A percentile compares a stretch with the other conserved stretches of the same genome.
Evolutionary conservation across 23 tunicate species (phyloP).

Genomic region (Clavelina lepadiformis): DNA sequence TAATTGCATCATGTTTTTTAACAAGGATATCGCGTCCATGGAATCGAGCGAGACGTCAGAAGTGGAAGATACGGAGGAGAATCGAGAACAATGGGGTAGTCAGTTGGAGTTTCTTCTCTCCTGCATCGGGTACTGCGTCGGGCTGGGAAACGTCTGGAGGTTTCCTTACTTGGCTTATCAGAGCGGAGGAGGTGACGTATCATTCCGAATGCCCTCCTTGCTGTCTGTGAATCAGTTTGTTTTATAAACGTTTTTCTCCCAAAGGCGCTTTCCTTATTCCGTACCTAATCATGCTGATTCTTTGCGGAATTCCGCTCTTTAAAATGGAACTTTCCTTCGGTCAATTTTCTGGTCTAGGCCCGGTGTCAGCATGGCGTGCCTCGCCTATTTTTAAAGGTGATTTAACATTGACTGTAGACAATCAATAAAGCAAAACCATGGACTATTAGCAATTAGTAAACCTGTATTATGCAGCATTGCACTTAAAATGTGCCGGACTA

Average conservation of each 20-base stretch:
- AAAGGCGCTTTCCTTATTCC: slow-evolving; percentile 96
- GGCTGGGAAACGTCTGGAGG: slow-evolving; percentile 96
- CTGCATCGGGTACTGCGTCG: slow-evolving; percentile 98
- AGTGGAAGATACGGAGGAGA: too few species aligned
- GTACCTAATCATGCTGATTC: slow-evolving; percentile 87
- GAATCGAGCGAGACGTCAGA: too few species aligned
- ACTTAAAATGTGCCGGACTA: too few species aligned
- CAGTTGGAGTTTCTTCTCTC: slow-evolving; percentile 91
- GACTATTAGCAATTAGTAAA: too few species aligned
- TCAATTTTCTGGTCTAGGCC: slow-evolving; percentile 88
- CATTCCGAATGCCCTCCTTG: too few species aligned
- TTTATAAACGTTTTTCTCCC: slow-evolving; percentile 3
- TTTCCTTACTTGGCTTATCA: slow-evolving; percentile 93
- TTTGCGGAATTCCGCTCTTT: slow-evolving; percentile 95
- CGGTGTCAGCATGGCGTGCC: slow-evolving; percentile 92
- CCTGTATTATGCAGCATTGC: too few species aligned
- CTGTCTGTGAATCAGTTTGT: too few species aligned
- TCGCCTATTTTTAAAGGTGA: slow-evolving; percentile 85
- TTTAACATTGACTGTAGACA: too few species aligned
- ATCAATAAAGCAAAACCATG: too few species aligned
- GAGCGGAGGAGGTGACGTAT: slow-evolving; percentile 81
- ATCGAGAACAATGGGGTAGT: slow-evolving; percentile 91
- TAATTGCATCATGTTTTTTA: too few species aligned
- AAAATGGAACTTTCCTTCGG: slow-evolving; percentile 93
- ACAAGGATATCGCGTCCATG: too few species aligned